Evolutionary conservation across 2,113 vertebrate genomes (phyloP), one percentile per base, ranked within the genome.

Genomic region (Alaudala cheleensis): DNA sequence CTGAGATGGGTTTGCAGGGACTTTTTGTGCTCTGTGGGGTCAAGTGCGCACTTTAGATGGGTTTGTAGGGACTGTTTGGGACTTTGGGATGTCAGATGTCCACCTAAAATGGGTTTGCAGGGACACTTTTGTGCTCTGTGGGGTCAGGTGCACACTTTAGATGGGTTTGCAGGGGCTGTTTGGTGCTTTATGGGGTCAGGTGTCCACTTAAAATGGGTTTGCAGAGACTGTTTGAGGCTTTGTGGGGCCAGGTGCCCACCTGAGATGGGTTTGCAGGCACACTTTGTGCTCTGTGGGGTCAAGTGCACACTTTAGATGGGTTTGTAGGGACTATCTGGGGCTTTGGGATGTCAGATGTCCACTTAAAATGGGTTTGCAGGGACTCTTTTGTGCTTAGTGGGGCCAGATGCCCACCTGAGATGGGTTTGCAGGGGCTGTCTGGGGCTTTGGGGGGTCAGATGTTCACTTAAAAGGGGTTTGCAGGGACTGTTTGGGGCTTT

Each of bases 61-160:
- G 64, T 66, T 26, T 66, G 33, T 14, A 64, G 31, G 64, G 33
- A 10, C 9, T n/a, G n/a, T n/a, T n/a, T n/a, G n/a, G n/a, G n/a
- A 10, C 37, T 37, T 37, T 37, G 37, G 20, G 51, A 44, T 29
- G 39, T 65, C 16, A 11, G 51, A 7, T 10, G 33, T 9, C 9
- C 33, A 18, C 28, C 28, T 53, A 5, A 53, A 7, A 28, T 0
- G 18, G 10, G 15, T 47, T 26, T 54, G 24, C 25, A 49, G 47
- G 66, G 33, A 10, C 12, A 19, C 3, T 29, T 53, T 53, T 0
- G 26, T 9, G 20, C 4, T 57, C 2, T 53, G 0, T 1, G 67
- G 42, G 39, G 40, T 60, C 21, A 12, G 49, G 4, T 29, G 8
- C 6, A 18, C 58, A 18, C 56, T 72, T 50, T 1, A 14, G 22